A percentile compares a stretch with the other conserved stretches of the same genome.
Evolutionary conservation across 2,888 invertebrate genomes (phyloP).

Genomic region (Mayetiola destructor): DNA sequence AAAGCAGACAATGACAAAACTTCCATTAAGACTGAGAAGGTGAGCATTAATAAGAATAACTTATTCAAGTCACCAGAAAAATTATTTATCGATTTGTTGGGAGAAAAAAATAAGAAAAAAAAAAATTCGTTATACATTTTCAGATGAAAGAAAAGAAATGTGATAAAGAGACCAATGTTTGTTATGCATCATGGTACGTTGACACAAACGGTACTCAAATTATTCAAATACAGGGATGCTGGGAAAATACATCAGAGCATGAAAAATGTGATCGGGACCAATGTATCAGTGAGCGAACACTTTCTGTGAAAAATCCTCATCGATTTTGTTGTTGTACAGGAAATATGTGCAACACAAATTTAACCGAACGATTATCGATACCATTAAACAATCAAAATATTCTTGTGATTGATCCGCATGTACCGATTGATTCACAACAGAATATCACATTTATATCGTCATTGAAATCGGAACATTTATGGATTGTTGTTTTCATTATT

Average conservation of each 20-base stretch:
- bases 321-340: conserved; percentile 71
- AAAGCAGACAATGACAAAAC: background rate
- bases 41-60: background rate
- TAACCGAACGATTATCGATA: conserved; percentile 19
- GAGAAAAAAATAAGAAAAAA: background rate
- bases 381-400: background rate
- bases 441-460: background rate
- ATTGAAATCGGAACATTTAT: conserved; percentile 17
- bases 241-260: conserved; percentile 24
- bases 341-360: conserved; percentile 55
- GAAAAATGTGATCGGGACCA: conserved; percentile 39
- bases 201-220: conserved; percentile 45
- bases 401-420: background rate
- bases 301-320: conserved; percentile 43
- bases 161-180: conserved; percentile 38
- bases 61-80: background rate
- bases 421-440: conserved; percentile 1
- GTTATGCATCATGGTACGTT: conserved; percentile 58
- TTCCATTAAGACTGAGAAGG: background rate
- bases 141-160: conserved; percentile 11
- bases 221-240: conserved; percentile 48
- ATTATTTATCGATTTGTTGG: background rate
- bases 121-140: background rate
- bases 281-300: conserved; percentile 44
- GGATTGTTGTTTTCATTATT: conserved; percentile 20